Base-by-base conservation (phyloP, 2,888 invertebrate species). In the Sipunculus nudus region DNA sequence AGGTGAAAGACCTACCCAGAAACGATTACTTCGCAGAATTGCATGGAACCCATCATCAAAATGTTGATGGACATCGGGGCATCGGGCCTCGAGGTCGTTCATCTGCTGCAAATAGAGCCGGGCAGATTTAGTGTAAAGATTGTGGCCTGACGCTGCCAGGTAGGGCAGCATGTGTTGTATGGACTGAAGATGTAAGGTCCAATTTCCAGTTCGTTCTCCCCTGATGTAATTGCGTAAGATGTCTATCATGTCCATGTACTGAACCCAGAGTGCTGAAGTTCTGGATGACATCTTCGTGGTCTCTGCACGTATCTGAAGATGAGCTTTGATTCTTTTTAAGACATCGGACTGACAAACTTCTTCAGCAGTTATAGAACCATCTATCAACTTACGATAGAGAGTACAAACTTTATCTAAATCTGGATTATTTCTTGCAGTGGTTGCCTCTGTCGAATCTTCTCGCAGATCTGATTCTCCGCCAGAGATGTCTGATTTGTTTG, bases 41-140 rank as follows among this genome's bases (percentile, higher is more conserved):
- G 41, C 53, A 53, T 26, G 43, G 23, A 8, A 6, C 5, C 53
- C 53, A 13, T 57, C 47, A 13, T 46, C 47, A 58, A 64, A 64
- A n/a, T 64, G 32, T 39, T 47, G 35, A 29, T 52, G 53, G 28
- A 64, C 56, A 28, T 35, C 32, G 13, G 56, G 63, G 40, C 52
- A 38, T 32, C 40, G 41, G 41, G 56, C 61, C 43, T 63, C 57
- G 4, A 53, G 25, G n/a, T 26, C 28, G 40, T 10, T 29, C 53
- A 53, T 53, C 21, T 41, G 16, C 25, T 41, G 53, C 23, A 53
- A 19, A 35, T 53, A 41, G 13, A 53, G n/a, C 13, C 8, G 19
- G 16, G 29, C 32, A 3, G 50, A 52, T 32, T 57, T 57, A 16
- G 52, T 31, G 47, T 57, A 57, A 3, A 52, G 43, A 29, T 39